A percentile compares a stretch with the other conserved stretches of the same genome.
Conservation (phyloP, 2,888 invertebrate genomes). For the Aleiodes alternator region DNA sequence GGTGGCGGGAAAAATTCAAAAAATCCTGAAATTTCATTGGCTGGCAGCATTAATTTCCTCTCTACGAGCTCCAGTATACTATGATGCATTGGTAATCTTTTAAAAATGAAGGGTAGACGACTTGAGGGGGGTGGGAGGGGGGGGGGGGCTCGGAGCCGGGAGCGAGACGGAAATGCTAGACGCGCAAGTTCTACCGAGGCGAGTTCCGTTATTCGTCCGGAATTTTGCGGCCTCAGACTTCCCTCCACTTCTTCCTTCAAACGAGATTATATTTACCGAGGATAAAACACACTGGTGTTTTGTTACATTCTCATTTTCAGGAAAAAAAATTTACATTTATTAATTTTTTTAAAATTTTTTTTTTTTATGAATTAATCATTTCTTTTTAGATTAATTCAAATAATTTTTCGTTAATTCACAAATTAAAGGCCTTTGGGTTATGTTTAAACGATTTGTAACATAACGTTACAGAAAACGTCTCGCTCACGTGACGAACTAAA, state of each 20-base stretch:
- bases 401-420: too few relatives aligned
- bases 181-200: slow-evolving; percentile 41
- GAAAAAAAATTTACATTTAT: neutral
- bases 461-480: too few relatives aligned
- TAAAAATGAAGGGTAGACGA: neutral
- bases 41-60: too few relatives aligned
- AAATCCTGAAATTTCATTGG: too few relatives aligned
- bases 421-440: too few relatives aligned
- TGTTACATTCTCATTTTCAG: neutral
- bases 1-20: too few relatives aligned
- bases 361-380: neutral
- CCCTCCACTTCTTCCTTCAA: slow-evolving; percentile 27
- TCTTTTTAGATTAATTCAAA: too few relatives aligned
- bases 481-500: too few relatives aligned
- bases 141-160: slow-evolving; percentile 7
- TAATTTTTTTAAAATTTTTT: neutral
- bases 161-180: slow-evolving; percentile 54
- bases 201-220: slow-evolving; percentile 60
- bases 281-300: slow-evolving; percentile 17
- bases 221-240: slow-evolving; percentile 56
- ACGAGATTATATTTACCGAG: neutral
- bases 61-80: too few relatives aligned
- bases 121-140: neutral
- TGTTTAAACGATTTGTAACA: too few relatives aligned
- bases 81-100: neutral